phyloP scores from a whole-genome alignment of 2,113 vertebrate genomes.

The Microtus montanus region DNA sequence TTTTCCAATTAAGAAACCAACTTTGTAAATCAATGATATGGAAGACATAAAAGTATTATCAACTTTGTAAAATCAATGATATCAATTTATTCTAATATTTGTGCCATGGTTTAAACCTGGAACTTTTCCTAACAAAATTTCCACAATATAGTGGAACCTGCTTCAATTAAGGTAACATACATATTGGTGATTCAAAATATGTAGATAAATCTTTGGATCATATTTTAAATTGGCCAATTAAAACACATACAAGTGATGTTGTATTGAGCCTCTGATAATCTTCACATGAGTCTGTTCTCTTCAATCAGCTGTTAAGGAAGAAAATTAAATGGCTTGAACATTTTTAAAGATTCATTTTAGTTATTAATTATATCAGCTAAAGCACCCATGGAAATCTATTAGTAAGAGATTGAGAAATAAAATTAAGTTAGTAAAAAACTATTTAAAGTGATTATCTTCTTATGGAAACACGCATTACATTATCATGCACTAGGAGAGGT shows the following conservation, averaged over 20 bases:
- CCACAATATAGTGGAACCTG: slow-evolving; percentile 9
- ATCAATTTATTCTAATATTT: background rate
- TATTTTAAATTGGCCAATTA: slow-evolving; percentile 42
- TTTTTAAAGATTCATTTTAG: slow-evolving; percentile 62
- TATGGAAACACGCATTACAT: slow-evolving; percentile 43
- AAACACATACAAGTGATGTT: slow-evolving; percentile 41
- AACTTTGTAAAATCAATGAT: background rate
- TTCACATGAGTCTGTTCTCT: slow-evolving; percentile 36
- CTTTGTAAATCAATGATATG: background rate
- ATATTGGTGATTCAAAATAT: slow-evolving; percentile 43
- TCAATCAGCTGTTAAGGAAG: slow-evolving; percentile 47
- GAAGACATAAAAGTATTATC: background rate
- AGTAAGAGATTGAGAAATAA: slow-evolving; percentile 67
- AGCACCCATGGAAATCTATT: slow-evolving; percentile 65
- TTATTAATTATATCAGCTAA: slow-evolving; percentile 75
- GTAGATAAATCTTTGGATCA: slow-evolving; percentile 37
- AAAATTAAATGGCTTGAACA: slow-evolving; percentile 64
- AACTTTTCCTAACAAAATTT: background rate
- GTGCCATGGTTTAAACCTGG: background rate
- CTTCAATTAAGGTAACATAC: slow-evolving; percentile 32
- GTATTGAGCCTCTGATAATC: background rate
- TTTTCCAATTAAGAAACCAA: background rate
- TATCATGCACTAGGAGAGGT: background rate
- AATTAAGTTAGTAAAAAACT: slow-evolving; percentile 71
- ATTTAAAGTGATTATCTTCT: slow-evolving; percentile 66